phyloP scores from a whole-genome alignment of 2,113 vertebrate species.

The Promerops cafer region DNA sequence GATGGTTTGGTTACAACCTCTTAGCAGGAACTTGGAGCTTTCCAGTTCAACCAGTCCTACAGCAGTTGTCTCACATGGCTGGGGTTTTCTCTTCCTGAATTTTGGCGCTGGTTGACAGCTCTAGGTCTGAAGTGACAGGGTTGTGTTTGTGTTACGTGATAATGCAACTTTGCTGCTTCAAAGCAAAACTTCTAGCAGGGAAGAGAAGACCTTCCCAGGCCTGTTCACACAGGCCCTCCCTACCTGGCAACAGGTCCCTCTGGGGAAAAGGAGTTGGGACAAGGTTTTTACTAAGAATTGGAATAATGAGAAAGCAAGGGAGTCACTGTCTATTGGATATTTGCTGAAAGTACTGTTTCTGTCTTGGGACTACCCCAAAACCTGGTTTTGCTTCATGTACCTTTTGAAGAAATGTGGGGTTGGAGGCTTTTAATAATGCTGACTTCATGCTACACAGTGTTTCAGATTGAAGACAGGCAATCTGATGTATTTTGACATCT shows the following conservation, averaged over 20 bases:
- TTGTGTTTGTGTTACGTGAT: neutral
- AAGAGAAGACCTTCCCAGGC: neutral
- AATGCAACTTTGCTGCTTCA: neutral
- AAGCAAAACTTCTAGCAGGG: neutral
- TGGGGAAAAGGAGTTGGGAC: neutral
- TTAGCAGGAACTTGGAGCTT: neutral
- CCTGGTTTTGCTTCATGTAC: neutral
- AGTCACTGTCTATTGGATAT: neutral
- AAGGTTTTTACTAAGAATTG: neutral
- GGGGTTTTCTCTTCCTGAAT: neutral
- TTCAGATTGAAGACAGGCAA: neutral
- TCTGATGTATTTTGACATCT: neutral
- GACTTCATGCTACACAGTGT: neutral
- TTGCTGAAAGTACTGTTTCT: neutral
- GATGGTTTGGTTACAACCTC: accelerated
- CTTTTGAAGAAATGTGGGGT: neutral
- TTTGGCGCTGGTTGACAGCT: neutral
- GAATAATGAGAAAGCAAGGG: neutral
- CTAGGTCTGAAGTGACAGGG: neutral
- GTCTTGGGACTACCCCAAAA: neutral
- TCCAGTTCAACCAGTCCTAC: neutral
- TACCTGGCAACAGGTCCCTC: neutral
- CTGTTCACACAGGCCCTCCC: neutral
- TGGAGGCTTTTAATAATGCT: neutral
- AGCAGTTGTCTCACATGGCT: neutral